A percentile compares a stretch with the other conserved stretches of the same genome.
These are phyloP conservation scores for Tachycineta bicolor DNA, from an alignment of 2,113 vertebrate genomes.

Conservation along the genomic window DNA sequence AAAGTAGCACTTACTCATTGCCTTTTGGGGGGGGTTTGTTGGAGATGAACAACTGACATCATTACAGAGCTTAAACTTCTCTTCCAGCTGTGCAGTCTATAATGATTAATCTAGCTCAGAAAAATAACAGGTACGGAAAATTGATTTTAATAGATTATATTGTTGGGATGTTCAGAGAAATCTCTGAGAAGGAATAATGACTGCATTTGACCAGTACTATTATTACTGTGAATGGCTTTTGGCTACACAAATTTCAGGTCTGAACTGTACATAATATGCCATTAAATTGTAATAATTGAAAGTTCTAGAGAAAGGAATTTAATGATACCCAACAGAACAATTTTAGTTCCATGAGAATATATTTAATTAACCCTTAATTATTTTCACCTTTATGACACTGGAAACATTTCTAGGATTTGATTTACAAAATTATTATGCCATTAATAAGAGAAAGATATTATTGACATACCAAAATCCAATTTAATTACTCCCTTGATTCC, in stretches of 20 bases:
- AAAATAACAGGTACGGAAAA: background rate
- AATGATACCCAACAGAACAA: background rate
- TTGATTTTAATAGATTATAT: background rate
- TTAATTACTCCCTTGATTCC: constrained; percentile 70
- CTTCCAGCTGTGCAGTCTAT: background rate
- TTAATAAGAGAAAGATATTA: constrained; percentile 70
- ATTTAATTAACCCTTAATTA: constrained; percentile 71
- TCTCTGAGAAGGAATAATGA: background rate
- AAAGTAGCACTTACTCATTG: background rate
- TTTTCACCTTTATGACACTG: constrained; percentile 59
- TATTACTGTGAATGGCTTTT: background rate
- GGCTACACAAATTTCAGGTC: background rate
- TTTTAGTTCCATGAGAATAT: constrained; percentile 54
- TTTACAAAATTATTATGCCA: constrained; percentile 68
- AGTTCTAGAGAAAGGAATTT: constrained; percentile 10
- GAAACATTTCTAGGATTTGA: constrained; percentile 61
- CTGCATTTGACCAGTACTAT: background rate
- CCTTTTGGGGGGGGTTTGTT: background rate
- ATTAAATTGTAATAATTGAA: constrained; percentile 44
- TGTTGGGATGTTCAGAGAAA: background rate
- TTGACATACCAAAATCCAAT: constrained; percentile 58
- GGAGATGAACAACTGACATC: background rate
- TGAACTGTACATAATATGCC: background rate
- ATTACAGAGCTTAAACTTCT: background rate
- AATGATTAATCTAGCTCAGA: background rate